Evolutionary conservation across 2,113 vertebrate species (phyloP), one percentile per base, ranked within the genome.

Genomic region (Falcunculus frontatus): DNA sequence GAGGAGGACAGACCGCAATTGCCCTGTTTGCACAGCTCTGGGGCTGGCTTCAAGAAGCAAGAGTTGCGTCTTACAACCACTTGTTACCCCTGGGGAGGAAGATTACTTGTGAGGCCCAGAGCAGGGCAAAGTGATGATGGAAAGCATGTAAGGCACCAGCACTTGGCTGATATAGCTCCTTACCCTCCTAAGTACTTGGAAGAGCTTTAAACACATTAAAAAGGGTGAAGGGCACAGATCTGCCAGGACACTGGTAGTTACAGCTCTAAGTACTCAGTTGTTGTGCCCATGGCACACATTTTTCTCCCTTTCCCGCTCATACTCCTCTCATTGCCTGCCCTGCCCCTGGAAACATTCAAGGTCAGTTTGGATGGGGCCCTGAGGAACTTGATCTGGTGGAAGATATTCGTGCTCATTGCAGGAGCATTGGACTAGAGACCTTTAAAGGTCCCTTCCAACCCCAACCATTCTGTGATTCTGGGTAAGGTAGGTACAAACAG

Each of bases 401-500:
- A 35, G 39, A 62, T 37, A 30, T 16, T 26, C 13, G 15, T 67
- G n/a, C 18, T 55, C 2, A 33, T 3, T 27, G n/a, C 4, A 9
- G 41, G n/a, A 7, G 3, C 21, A 26, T 14, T 35, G 46, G 21
- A 55, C 10, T 37, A 68, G 46, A 42, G 41, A 17, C 21, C 2
- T 55, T 62, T 35, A n/a, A 80, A 74, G 22, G 27, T 30, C 26
- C 26, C 18, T 80, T 74, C 68, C 11, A 55, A 55, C 3, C 13
- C 18, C 27, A 42, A 49, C 3, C 11, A 33, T 25, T 55, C 32
- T 33, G 33, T 30, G 10, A 33, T 33, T 49, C 41, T 74, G 92
- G 20, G 33, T 87, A 96, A 95, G 53, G 56, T 79, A 92, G 90
- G 11, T 89, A 90, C 39, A 97, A 96, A 74, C 17, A 95, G 57